A percentile compares a stretch with the other conserved stretches of the same genome.
phyloP scores from a whole-genome alignment of 2,888 invertebrate species.

The Brachyptera putata region DNA sequence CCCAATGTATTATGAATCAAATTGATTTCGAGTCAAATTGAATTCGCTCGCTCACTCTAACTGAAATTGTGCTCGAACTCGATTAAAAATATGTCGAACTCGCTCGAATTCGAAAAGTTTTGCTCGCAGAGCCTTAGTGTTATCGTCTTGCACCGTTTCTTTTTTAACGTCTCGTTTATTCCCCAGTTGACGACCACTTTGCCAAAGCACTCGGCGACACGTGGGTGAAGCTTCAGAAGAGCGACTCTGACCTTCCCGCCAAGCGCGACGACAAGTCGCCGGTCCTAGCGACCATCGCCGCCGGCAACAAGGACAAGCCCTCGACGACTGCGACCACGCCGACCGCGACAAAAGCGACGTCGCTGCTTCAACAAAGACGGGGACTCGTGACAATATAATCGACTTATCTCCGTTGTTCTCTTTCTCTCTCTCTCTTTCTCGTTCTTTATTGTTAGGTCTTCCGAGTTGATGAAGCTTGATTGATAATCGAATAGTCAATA shows the following conservation, averaged over 20 bases:
- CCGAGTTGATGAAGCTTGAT: no score
- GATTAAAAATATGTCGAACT: no score
- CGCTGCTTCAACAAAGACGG: slow-evolving; percentile 7
- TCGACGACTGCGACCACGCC: slow-evolving; percentile 10
- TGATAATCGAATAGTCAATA: no score
- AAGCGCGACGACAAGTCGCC: background rate
- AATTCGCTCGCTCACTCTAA: no score
- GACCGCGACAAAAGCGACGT: slow-evolving; percentile 11
- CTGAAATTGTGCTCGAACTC: no score
- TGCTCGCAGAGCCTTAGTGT: background rate
- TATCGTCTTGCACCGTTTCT: background rate
- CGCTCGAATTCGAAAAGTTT: no score
- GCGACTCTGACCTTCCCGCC: slow-evolving; percentile 8
- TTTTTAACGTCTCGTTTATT: slow-evolving; percentile 47
- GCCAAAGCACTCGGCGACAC: slow-evolving; percentile 69
- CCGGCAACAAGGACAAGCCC: background rate
- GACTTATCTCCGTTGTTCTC: background rate
- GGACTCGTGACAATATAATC: slow-evolving; percentile 27
- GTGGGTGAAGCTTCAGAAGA: slow-evolving; percentile 43
- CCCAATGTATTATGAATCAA: no score
- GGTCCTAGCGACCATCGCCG: background rate
- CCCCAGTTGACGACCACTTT: slow-evolving; percentile 84
- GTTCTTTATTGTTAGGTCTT: background rate
- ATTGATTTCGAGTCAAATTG: no score
- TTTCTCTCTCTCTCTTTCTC: background rate